These are phyloP conservation scores for Peromyscus polionotus DNA, from an alignment of 2,113 vertebrate species.

Conservation along the genomic window DNA sequence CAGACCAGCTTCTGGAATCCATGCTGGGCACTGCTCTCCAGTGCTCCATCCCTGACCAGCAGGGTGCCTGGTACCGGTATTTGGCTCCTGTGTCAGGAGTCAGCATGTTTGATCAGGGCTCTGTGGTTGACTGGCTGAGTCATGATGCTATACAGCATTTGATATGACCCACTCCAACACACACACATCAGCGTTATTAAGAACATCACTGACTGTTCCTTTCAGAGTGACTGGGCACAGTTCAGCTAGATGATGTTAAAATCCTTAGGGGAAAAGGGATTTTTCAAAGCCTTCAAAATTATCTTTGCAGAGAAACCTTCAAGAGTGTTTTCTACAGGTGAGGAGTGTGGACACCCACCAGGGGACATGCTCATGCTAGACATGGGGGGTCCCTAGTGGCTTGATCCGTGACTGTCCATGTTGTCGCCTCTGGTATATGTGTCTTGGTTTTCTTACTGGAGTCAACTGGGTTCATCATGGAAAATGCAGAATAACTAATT, in stretches of 20 bases:
- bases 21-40: accelerated
- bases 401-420: background rate
- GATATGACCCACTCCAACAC: background rate
- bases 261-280: background rate
- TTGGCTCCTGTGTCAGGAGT: background rate
- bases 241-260: conserved; percentile 47
- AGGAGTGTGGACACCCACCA: background rate
- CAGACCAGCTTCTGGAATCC: background rate
- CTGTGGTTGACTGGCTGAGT: background rate
- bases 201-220: conserved; percentile 53
- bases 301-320: background rate
- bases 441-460: background rate
- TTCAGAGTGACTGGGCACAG: background rate
- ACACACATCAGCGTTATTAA: background rate
- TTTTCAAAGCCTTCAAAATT: background rate
- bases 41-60: background rate
- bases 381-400: background rate
- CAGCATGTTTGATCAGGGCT: background rate
- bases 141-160: background rate
- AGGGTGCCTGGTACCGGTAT: background rate
- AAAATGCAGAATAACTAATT: background rate
- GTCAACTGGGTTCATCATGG: background rate
- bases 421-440: background rate
- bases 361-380: accelerated
- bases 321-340: background rate